Base-by-base conservation (phyloP, 2,113 vertebrate species). In the Hippocampus zosterae region DNA sequence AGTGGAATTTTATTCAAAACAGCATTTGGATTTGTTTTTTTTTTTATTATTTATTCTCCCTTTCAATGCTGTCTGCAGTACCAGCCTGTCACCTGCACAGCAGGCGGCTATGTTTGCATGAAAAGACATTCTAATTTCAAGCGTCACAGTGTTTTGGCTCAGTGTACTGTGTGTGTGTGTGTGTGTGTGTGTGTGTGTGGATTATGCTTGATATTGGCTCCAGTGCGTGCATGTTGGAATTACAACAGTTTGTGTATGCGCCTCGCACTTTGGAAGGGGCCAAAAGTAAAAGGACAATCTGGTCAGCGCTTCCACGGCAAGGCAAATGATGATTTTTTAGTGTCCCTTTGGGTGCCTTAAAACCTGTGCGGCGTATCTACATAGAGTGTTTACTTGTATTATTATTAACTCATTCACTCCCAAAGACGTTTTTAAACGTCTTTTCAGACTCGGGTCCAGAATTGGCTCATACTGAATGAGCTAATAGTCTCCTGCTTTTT, bases 81-180 rank as follows among this genome's bases (percentile, higher is more conserved):
- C 62, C 77, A 78, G 81, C 76, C 73, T 86, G 85, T 84, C 83
- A 88, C 85, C 88, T 89, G 84, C 85, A 81, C 85, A 83, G 77
- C 80, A 70, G 85, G 77, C 21, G 66, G 64, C 67, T 74, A 71
- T 82, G 81, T 88, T 88, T 89, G 85, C 86, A 85, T 86, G 83
- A 81, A 84, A 88, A 88, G 77, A 73, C 81, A 87, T 89, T 87
- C 81, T 90, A 87, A 90, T 90, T 87, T 89, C 87, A 90, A 83
- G 87, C 87, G 85, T 86, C 87, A 80, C 72, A 85, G 82, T 88
- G 77, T 87, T 83, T 85, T 87, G 85, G 75, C 82, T 81, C 75
- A 60, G 75, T 79, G 78, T 90, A 84, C 79, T 72, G 76, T 78
- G 79, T 65, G 82, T 85, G 81, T 82, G 69, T 70, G 65, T 80